Base-by-base conservation (phyloP, 1,140 invertebrate species). In the Paracyclopina nana region DNA sequence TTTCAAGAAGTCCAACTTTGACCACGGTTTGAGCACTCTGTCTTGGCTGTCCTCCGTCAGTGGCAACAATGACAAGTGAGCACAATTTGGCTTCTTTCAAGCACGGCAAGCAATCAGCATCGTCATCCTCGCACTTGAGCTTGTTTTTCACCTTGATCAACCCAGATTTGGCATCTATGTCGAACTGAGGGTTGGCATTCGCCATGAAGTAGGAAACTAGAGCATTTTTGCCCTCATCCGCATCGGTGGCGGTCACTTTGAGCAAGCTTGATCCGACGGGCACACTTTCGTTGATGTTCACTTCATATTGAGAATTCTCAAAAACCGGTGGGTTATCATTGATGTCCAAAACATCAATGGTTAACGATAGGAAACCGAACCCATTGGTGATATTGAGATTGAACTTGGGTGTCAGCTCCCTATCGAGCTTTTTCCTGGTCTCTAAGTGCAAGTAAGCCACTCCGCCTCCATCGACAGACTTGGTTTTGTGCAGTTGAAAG, bases 291-390 rank as follows among this genome's bases (percentile, higher is more conserved):
- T 88, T 86, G 12, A 95, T 58, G 8, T 79, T 80, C 0, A 91
- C 84, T 40, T 79, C 79, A 65, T 92, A 95, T 60, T 91, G 86
- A 65, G 78, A 82, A 60, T 87, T 82, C 60, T 85, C 82, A 57
- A 92, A 91, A 44, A 87, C 79, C 22, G 90, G 90, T 14, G 85
- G 81, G 65, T 92, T 91, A 61, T 95, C 88, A 61, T 95, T 94
- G 0, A 88, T 83, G 63, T 94, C 90, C 45, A 91, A 64, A 50
- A 91, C 80, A 12, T 79, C 80, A n/a, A n/a, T n/a, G n/a, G n/a
- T n/a, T n/a, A n/a, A n/a, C n/a, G n/a, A n/a, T n/a, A n/a, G n/a
- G n/a, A n/a, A n/a, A n/a, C n/a, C n/a, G n/a, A n/a, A n/a, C n/a
- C n/a, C n/a, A n/a, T n/a, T n/a, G n/a, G n/a, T n/a, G n/a, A n/a